phyloP scores from a whole-genome alignment of 2,113 vertebrate genomes.

The Canis aureus region DNA sequence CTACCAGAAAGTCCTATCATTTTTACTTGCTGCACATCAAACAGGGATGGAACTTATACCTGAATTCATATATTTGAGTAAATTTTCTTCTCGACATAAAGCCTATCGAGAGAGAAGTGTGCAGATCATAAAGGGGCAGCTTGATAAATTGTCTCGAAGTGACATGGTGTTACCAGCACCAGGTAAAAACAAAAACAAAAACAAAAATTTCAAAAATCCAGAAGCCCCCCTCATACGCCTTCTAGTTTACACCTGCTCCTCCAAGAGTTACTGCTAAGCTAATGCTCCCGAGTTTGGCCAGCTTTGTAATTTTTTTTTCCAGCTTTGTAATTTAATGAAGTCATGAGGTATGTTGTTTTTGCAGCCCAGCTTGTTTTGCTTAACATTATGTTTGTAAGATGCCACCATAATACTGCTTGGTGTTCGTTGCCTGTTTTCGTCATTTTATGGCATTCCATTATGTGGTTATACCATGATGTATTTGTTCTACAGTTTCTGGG shows the following conservation, averaged over 20 bases:
- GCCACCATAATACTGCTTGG: not conserved
- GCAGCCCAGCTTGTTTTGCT: not conserved
- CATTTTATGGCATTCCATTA: not conserved
- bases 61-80: not conserved
- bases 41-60: not conserved
- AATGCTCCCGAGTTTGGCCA: not conserved
- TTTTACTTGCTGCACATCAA: not conserved
- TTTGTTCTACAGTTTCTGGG: not conserved
- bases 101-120: not conserved
- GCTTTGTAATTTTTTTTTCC: not conserved
- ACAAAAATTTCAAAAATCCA: not conserved
- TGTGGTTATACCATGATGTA: not conserved
- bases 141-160: not conserved
- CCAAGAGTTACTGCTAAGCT: too few relatives aligned
- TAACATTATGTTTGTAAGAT: not conserved
- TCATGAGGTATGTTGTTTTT: not conserved
- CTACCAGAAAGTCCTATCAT: not conserved
- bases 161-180: not conserved
- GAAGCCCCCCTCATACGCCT: not conserved
- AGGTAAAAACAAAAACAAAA: not conserved
- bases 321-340: not conserved
- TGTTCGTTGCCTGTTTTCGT: not conserved
- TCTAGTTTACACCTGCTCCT: not conserved
- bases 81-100: not conserved
- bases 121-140: not conserved